These are phyloP conservation scores for Salvelinus fontinalis DNA, from an alignment of 2,113 vertebrate species.

Conservation along the genomic window DNA sequence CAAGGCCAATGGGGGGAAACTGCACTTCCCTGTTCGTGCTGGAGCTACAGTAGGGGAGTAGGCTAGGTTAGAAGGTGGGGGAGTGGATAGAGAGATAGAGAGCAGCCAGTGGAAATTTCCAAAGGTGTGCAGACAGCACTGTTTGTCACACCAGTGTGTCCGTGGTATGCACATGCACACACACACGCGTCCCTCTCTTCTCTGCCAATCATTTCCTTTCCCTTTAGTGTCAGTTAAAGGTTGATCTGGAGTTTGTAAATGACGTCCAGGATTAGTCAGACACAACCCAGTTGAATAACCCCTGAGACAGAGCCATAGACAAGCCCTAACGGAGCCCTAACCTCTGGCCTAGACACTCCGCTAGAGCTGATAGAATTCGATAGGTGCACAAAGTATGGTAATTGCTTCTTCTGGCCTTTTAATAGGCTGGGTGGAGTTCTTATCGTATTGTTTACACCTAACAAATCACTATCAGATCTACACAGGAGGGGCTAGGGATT, in stretches of 20 bases:
- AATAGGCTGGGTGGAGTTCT: too few species aligned
- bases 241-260: slow-evolving; percentile 4
- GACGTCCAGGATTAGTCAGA: too few species aligned
- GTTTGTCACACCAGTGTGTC: background rate
- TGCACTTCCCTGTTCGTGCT: background rate
- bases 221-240: slow-evolving; percentile 6
- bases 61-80: background rate
- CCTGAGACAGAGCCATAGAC: too few species aligned
- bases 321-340: too few species aligned
- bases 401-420: too few species aligned
- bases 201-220: slow-evolving; percentile 36
- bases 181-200: background rate
- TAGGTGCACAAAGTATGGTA: too few species aligned
- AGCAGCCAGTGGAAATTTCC: slow-evolving; percentile 19
- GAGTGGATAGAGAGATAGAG: background rate
- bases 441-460: too few species aligned
- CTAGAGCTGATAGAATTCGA: too few species aligned
- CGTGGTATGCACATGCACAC: background rate
- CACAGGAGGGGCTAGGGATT: too few species aligned
- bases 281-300: too few species aligned
- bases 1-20: background rate
- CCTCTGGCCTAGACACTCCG: too few species aligned
- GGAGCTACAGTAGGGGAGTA: background rate
- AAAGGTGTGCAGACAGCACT: background rate
- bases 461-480: too few species aligned